These are phyloP conservation scores for Diloba caeruleocephala DNA, from an alignment of 2,888 invertebrate genomes.

Conservation along the genomic window DNA sequence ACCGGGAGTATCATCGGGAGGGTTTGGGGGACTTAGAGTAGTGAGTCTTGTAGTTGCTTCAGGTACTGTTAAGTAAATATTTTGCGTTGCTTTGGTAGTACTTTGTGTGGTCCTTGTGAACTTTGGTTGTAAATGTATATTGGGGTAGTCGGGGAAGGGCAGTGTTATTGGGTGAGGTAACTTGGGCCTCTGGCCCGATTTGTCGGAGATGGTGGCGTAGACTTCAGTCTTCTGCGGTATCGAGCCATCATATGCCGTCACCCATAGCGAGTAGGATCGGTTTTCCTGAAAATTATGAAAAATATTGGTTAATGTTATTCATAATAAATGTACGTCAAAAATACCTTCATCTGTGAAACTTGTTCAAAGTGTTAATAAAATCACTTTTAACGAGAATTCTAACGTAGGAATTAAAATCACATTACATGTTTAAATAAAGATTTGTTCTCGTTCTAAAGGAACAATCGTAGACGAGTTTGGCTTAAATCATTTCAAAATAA, in stretches of 20 bases:
- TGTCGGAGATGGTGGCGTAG: slow-evolving; percentile 77
- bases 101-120: slow-evolving; percentile 65
- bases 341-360: too few relatives aligned
- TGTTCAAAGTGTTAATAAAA: too few relatives aligned
- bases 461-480: too few relatives aligned
- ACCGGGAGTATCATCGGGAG: slow-evolving; percentile 66
- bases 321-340: too few relatives aligned
- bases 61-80: slow-evolving; percentile 71
- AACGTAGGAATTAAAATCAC: too few relatives aligned
- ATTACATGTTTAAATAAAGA: too few relatives aligned
- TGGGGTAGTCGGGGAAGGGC: slow-evolving; percentile 62
- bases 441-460: too few relatives aligned
- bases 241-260: slow-evolving; percentile 78
- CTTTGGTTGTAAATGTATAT: slow-evolving; percentile 59
- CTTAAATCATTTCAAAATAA: too few relatives aligned
- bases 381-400: too few relatives aligned
- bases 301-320: background rate
- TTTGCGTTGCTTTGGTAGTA: slow-evolving; percentile 71
- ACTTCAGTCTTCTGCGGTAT: slow-evolving; percentile 82
- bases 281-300: slow-evolving; percentile 76
- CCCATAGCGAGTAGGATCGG: slow-evolving; percentile 81
- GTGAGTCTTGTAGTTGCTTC: slow-evolving; percentile 67
- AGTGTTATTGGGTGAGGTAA: slow-evolving; percentile 72
- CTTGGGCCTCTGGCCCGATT: slow-evolving; percentile 68
- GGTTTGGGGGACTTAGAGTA: slow-evolving; percentile 66